Conservation (phyloP, 1,140 invertebrate genomes). For the Zophobas atratus region DNA sequence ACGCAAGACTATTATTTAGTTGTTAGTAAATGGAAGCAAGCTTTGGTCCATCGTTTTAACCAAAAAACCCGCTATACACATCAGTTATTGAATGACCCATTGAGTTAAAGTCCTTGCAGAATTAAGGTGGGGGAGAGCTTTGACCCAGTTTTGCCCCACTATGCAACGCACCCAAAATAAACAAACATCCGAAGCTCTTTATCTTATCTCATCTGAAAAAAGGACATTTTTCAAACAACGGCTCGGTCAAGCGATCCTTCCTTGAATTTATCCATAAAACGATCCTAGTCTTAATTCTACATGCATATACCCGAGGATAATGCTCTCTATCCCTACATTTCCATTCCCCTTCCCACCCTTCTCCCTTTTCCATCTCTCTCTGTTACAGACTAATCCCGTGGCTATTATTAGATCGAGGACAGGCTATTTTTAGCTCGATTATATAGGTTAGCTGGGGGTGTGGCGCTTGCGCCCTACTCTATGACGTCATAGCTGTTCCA, state of each 20-base stretch:
- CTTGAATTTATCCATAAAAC: too few relatives aligned
- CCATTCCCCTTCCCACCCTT: neutral
- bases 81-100: conserved; percentile 60
- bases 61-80: neutral
- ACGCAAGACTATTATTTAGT: too few relatives aligned
- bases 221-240: conserved; percentile 6
- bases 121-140: conserved; percentile 47
- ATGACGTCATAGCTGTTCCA: conserved; percentile 67
- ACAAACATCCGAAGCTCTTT: conserved; percentile 42
- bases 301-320: conserved; percentile 57
- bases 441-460: conserved; percentile 64
- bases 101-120: conserved; percentile 52
- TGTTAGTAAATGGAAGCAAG: conserved; percentile 5
- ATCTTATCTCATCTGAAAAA: conserved; percentile 6
- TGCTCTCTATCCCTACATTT: conserved; percentile 55
- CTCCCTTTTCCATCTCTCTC: conserved; percentile 47
- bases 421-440: conserved; percentile 65
- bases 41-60: neutral
- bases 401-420: conserved; percentile 68
- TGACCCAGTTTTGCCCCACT: conserved; percentile 55
- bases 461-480: conserved; percentile 58
- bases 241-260: too few relatives aligned
- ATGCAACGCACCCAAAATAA: conserved; percentile 53
- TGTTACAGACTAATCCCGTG: conserved; percentile 60
- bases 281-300: too few relatives aligned